A percentile compares a stretch with the other conserved stretches of the same genome.
Evolutionary conservation across 2,888 invertebrate genomes (phyloP).

Genomic region (Neoascia interrupta): DNA sequence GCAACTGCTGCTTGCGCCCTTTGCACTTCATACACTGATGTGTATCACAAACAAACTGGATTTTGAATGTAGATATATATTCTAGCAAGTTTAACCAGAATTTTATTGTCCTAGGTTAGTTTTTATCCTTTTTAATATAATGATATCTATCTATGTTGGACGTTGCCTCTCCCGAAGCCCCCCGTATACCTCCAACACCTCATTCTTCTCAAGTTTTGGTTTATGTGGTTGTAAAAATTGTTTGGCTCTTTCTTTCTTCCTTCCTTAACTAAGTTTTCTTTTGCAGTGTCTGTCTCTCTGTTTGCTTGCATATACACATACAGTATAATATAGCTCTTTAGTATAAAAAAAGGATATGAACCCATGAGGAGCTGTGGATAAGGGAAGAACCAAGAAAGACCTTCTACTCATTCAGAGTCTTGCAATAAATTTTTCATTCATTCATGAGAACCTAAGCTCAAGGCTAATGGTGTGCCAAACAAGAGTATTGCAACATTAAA

Average conservation of each 20-base stretch:
- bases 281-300: slow-evolving; percentile 58
- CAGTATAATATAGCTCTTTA: slow-evolving; percentile 32
- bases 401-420: slow-evolving; percentile 54
- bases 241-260: slow-evolving; percentile 21
- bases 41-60: slow-evolving; percentile 39
- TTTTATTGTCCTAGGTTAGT: slow-evolving; percentile 73
- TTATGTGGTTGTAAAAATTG: slow-evolving; percentile 59
- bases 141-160: slow-evolving; percentile 68
- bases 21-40: slow-evolving; percentile 10
- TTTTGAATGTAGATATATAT: slow-evolving; percentile 66
- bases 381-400: slow-evolving; percentile 37
- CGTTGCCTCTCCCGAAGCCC: slow-evolving; percentile 51
- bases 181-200: slow-evolving; percentile 22
- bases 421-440: slow-evolving; percentile 68
- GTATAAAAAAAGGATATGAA: slow-evolving; percentile 7
- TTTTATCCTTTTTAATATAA: slow-evolving; percentile 70
- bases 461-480: slow-evolving; percentile 30
- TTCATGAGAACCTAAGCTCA: slow-evolving; percentile 55
- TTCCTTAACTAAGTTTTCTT: slow-evolving; percentile 21
- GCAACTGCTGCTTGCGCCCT: slow-evolving; percentile 39
- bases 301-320: slow-evolving; percentile 45
- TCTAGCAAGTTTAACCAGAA: slow-evolving; percentile 70
- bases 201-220: slow-evolving; percentile 20
- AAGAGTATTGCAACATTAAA: slow-evolving; percentile 62
- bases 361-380: background rate